phyloP scores from a whole-genome alignment of 2,888 invertebrate species.

The Drosophila emarginata region DNA sequence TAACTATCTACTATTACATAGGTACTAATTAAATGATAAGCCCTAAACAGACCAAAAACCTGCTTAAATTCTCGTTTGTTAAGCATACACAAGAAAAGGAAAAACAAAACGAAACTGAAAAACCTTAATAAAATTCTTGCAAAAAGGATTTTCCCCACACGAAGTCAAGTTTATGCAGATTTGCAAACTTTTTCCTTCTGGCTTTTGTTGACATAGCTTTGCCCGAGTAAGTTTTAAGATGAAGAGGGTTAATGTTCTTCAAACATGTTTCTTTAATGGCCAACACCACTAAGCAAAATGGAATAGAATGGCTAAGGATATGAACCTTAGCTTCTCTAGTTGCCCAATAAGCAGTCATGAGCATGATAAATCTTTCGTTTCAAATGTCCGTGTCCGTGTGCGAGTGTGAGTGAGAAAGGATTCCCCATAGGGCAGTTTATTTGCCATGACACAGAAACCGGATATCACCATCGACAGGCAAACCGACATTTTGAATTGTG shows the following conservation, averaged over 20 bases:
- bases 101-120: neutral
- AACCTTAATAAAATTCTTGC: neutral
- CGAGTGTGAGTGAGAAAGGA: neutral
- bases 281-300: constrained; percentile 26
- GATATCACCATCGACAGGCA: constrained; percentile 24
- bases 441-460: constrained; percentile 33
- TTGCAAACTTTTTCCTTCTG: constrained; percentile 29
- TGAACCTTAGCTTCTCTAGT: neutral
- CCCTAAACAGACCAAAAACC: neutral
- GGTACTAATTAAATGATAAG: constrained; percentile 9
- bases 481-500: constrained; percentile 39
- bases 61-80: constrained; percentile 4
- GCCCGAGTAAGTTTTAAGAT: constrained; percentile 25
- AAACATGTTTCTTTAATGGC: constrained; percentile 25
- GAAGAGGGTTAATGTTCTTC: neutral
- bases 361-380: constrained; percentile 47
- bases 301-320: constrained; percentile 17
- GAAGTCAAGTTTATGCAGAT: constrained; percentile 34
- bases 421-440: constrained; percentile 35
- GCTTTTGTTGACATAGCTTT: constrained; percentile 18
- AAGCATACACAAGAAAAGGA: neutral
- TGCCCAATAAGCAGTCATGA: constrained; percentile 16
- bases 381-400: constrained; percentile 1
- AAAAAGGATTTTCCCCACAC: neutral
- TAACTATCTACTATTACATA: constrained; percentile 1